Conservation (phyloP, 2,888 invertebrate species). For the Suillia variegata region DNA sequence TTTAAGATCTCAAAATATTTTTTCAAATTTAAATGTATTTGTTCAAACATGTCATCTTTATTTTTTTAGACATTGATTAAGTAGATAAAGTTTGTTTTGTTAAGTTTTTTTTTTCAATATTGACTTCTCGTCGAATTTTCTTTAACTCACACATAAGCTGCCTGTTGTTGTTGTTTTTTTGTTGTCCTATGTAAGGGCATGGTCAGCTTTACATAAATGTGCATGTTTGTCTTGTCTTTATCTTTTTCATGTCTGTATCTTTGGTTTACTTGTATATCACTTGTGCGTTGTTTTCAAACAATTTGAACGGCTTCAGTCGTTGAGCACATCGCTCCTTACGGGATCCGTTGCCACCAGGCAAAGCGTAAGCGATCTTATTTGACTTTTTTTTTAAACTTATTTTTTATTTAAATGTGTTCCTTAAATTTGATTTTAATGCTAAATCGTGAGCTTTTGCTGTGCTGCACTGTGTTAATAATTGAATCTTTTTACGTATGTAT, state of each 20-base stretch:
- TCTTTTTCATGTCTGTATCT: slow-evolving; percentile 33
- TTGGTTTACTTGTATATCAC: slow-evolving; percentile 33
- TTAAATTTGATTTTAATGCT: not conserved
- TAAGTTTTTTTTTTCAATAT: too few relatives aligned
- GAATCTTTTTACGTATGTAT: too few relatives aligned
- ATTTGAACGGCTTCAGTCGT: slow-evolving; percentile 46
- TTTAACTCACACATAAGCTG: too few relatives aligned
- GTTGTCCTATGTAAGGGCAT: too few relatives aligned
- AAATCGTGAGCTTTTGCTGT: slow-evolving; percentile 7
- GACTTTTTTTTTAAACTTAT: slow-evolving; percentile 31
- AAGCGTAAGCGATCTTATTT: slow-evolving; percentile 57
- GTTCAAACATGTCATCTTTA: too few relatives aligned
- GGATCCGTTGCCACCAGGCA: slow-evolving; percentile 61
- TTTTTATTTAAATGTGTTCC: slow-evolving; percentile 20
- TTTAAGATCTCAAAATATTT: too few relatives aligned
- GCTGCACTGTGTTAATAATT: too few relatives aligned
- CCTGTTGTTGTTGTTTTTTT: too few relatives aligned
- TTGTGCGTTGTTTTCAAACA: slow-evolving; percentile 26
- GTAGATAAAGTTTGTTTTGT: too few relatives aligned
- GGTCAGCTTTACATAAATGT: not conserved
- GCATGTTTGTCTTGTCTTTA: slow-evolving; percentile 25
- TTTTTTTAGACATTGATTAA: too few relatives aligned
- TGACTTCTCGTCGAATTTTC: too few relatives aligned
- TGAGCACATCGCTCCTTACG: slow-evolving; percentile 59
- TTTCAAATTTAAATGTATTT: too few relatives aligned